phyloP scores from a whole-genome alignment of 1,140 invertebrate species.

The Aphaenogaster rudis region DNA sequence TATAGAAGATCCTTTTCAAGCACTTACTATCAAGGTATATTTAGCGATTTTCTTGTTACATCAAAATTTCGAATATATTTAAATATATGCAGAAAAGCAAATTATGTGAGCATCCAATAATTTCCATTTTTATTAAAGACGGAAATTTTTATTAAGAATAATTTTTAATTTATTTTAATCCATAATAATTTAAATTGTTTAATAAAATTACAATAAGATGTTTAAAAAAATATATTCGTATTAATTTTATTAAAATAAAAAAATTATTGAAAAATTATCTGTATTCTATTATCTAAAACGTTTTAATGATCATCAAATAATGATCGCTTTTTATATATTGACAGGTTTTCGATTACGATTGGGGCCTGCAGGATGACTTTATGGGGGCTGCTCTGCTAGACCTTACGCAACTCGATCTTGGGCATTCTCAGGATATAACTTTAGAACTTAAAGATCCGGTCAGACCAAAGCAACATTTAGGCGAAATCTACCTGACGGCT shows the following conservation, averaged over 20 bases:
- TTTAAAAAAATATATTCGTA: background rate
- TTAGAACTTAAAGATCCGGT: constrained; percentile 92
- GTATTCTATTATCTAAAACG: background rate
- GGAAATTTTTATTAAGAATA: background rate
- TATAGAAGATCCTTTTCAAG: constrained; percentile 97
- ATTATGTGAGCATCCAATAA: background rate
- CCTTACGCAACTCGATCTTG: constrained; percentile 94
- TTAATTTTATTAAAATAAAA: background rate
- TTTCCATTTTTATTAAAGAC: background rate
- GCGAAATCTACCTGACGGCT: constrained; percentile 93
- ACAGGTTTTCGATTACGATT: constrained; percentile 99
- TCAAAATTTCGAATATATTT: background rate
- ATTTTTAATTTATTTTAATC: background rate
- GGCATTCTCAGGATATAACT: constrained; percentile 92
- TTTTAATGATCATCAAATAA: constrained; percentile 33
- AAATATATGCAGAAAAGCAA: background rate
- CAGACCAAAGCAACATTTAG: constrained; percentile 90
- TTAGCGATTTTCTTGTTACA: constrained; percentile 9
- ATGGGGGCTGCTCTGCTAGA: constrained; percentile 97
- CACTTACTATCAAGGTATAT: constrained; percentile 94
- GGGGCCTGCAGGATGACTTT: constrained; percentile 98
- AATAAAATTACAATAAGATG: background rate
- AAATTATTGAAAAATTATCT: background rate
- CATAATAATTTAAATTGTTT: background rate
- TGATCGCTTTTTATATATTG: constrained; percentile 51